phyloP scores from a whole-genome alignment of 2,797 vertebrate species.

The Helostoma temminkii region DNA sequence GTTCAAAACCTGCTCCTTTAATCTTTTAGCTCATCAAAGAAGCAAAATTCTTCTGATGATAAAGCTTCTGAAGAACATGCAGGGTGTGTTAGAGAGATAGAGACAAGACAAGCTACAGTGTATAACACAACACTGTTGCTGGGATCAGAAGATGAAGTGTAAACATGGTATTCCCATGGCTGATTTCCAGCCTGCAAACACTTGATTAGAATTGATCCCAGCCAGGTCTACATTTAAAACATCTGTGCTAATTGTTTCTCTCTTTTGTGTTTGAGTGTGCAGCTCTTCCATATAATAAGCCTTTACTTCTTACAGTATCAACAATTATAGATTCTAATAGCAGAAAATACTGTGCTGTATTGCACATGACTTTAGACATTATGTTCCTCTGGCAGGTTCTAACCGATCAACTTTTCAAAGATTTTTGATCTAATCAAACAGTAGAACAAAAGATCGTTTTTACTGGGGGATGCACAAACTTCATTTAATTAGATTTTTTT shows the following conservation, averaged over 20 bases:
- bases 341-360: too few relatives aligned
- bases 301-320: constrained; percentile 46
- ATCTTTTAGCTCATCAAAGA: constrained; percentile 7
- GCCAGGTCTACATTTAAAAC: constrained; percentile 55
- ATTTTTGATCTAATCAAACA: too few relatives aligned
- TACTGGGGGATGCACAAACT: too few relatives aligned
- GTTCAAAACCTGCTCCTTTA: constrained; percentile 2
- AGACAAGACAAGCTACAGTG: constrained; percentile 10
- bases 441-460: too few relatives aligned
- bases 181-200: constrained; percentile 60
- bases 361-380: constrained; percentile 56
- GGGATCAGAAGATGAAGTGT: constrained; percentile 29
- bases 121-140: constrained; percentile 5
- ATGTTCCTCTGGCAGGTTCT: constrained; percentile 60
- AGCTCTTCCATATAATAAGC: constrained; percentile 55
- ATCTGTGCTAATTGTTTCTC: constrained; percentile 64
- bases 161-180: constrained; percentile 31
- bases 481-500: too few relatives aligned
- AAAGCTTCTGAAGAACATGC: neutral
- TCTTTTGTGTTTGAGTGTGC: constrained; percentile 35
- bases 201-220: constrained; percentile 71
- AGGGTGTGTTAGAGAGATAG: neutral
- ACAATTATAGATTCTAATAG: constrained; percentile 67
- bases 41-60: too few relatives aligned
- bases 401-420: too few relatives aligned